Percentiles rank a stretch among this genome's conserved stretches.
Evolutionary conservation across 2,113 vertebrate genomes (phyloP).

Genomic region (Pangasianodon gigas): DNA sequence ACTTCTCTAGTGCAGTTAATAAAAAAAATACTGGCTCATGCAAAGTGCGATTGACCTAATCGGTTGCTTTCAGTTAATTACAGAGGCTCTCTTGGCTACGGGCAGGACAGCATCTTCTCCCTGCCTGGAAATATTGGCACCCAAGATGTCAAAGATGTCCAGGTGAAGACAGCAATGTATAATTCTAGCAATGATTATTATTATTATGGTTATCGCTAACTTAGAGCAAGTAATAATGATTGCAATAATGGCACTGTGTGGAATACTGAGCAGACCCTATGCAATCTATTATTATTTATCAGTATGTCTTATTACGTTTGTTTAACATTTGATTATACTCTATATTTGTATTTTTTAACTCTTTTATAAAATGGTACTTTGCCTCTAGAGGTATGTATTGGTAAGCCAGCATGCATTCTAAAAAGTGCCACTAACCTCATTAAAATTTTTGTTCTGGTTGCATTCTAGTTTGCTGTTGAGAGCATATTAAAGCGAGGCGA

Average conservation of each 20-base stretch:
- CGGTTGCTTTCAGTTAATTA: slow-evolving; percentile 84
- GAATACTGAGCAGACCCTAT: not conserved
- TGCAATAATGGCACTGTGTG: not conserved
- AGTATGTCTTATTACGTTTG: not conserved
- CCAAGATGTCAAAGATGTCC: slow-evolving; percentile 91
- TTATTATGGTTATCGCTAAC: not conserved
- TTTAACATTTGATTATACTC: not conserved
- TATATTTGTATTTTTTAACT: not conserved
- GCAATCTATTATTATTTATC: not conserved
- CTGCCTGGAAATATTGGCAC: slow-evolving; percentile 85
- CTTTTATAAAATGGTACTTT: not conserved
- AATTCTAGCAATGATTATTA: not conserved
- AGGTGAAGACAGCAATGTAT: slow-evolving; percentile 72
- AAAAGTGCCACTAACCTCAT: not conserved
- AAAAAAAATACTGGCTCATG: not conserved
- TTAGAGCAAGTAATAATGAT: not conserved
- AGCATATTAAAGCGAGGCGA: slow-evolving; percentile 74
- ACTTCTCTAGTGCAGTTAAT: not conserved
- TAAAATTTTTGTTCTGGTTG: not conserved
- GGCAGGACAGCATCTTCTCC: slow-evolving; percentile 87
- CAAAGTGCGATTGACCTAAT: not conserved
- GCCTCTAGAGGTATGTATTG: not conserved
- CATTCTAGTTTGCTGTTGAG: slow-evolving; percentile 82
- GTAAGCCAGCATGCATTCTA: not conserved
- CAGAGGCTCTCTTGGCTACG: slow-evolving; percentile 88